Conservation (phyloP, 1,140 invertebrate species). For the Drosophila repletoides region DNA sequence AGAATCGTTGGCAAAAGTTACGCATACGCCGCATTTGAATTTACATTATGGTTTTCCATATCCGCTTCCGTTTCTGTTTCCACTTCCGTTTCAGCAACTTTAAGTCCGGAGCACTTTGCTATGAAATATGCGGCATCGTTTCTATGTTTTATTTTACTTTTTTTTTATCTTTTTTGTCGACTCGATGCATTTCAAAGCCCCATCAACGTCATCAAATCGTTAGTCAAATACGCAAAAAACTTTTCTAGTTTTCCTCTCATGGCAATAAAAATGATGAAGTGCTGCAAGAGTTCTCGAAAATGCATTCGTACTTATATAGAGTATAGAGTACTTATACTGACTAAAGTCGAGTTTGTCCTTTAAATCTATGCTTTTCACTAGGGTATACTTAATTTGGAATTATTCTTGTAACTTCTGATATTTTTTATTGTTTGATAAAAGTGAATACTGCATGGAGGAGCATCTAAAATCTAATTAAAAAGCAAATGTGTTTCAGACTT, state of each 20-base stretch:
- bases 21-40: constrained; percentile 36
- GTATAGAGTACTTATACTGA: no score
- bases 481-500: no score
- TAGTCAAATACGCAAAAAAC: constrained; percentile 65
- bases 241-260: constrained; percentile 35
- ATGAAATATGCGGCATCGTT: constrained; percentile 30
- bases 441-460: no score
- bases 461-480: no score
- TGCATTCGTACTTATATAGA: constrained; percentile 22
- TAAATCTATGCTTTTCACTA: no score
- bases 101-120: constrained; percentile 37
- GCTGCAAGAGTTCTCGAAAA: constrained; percentile 42
- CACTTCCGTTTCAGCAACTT: constrained; percentile 18
- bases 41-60: constrained; percentile 66
- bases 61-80: constrained; percentile 49
- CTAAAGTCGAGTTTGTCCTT: no score
- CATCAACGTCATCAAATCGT: constrained; percentile 76
- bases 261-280: constrained; percentile 79
- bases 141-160: neutral
- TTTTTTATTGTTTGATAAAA: no score
- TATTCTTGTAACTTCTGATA: no score
- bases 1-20: constrained; percentile 43
- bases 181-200: constrained; percentile 58
- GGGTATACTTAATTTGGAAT: no score
- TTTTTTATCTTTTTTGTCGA: neutral